Percentiles rank a stretch among this genome's conserved stretches.
Conservation (phyloP, 2,888 invertebrate species). For the Thecocarcelia acutangulata region DNA sequence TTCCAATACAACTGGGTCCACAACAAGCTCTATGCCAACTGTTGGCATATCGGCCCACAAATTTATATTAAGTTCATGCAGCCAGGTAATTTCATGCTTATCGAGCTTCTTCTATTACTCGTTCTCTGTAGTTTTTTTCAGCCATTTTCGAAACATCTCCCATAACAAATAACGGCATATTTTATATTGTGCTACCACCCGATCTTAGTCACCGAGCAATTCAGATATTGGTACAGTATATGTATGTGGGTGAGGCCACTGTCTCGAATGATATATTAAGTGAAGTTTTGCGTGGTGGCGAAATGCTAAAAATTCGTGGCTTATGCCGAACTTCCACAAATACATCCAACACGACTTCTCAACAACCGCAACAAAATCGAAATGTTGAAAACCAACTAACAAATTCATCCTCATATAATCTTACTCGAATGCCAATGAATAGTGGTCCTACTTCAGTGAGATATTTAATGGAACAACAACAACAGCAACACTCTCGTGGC, state of each 20-base stretch:
- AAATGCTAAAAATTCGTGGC: constrained; percentile 90
- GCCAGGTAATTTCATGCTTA: constrained; percentile 81
- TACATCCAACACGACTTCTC: constrained; percentile 49
- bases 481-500: constrained; percentile 76
- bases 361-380: constrained; percentile 58
- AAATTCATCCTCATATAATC: constrained; percentile 71
- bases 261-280: constrained; percentile 92
- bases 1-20: constrained; percentile 82
- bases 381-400: constrained; percentile 47
- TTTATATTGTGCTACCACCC: constrained; percentile 89
- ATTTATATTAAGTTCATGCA: constrained; percentile 91
- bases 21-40: constrained; percentile 81
- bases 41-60: constrained; percentile 92
- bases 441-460: constrained; percentile 64
- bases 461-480: constrained; percentile 71
- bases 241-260: constrained; percentile 90
- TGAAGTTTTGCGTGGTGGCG: constrained; percentile 90
- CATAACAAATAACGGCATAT: constrained; percentile 81
- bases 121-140: constrained; percentile 78
- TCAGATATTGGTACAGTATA: constrained; percentile 91
- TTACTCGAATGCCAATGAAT: constrained; percentile 72
- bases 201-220: constrained; percentile 90
- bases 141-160: constrained; percentile 80
- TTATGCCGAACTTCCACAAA: constrained; percentile 84
- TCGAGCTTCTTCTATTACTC: not conserved